These are phyloP conservation scores for Dryoscopus gambensis DNA, from an alignment of 2,113 vertebrate species.

Conservation along the genomic window DNA sequence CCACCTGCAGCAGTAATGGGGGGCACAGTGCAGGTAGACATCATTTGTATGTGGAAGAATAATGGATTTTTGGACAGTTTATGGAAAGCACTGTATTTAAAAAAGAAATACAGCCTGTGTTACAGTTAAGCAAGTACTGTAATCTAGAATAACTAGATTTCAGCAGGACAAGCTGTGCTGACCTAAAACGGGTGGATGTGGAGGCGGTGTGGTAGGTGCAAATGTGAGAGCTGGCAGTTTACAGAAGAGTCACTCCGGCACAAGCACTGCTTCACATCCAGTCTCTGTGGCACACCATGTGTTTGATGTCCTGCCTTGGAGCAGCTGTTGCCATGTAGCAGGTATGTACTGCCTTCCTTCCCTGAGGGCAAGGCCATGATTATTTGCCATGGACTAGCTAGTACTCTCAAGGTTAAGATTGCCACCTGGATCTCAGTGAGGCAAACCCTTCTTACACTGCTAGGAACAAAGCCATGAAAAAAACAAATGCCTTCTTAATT, in stretches of 20 bases:
- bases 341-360: fast-evolving
- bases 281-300: fast-evolving
- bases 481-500: neutral
- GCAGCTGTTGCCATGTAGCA: neutral
- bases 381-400: neutral
- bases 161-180: neutral
- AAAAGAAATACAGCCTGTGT: neutral
- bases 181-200: neutral
- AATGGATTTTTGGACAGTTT: neutral
- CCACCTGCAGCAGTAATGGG: neutral
- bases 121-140: neutral
- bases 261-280: neutral
- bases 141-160: neutral
- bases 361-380: fast-evolving
- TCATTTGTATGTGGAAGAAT: neutral
- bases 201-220: fast-evolving
- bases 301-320: neutral
- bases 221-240: neutral
- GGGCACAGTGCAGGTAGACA: neutral
- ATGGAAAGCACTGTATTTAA: neutral
- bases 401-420: neutral
- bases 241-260: neutral
- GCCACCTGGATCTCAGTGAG: neutral
- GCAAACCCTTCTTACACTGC: neutral
- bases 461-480: neutral